Base-by-base conservation (phyloP, 2,113 vertebrate species). In the Misgurnus mizolepis region DNA sequence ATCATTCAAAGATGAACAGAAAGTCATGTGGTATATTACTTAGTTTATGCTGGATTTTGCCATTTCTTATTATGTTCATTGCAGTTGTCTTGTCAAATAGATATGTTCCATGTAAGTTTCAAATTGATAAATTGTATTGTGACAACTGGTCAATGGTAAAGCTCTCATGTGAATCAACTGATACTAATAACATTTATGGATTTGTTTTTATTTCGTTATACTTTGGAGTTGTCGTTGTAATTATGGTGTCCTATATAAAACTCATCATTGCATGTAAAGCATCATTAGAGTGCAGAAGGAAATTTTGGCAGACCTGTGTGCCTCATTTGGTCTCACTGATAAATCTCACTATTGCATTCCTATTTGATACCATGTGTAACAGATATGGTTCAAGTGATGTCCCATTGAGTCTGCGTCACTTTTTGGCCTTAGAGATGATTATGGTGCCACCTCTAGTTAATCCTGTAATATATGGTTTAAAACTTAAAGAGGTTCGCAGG, bases 221-320 rank as follows among this genome's bases (percentile, higher is more conserved):
- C 55, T 22, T 60, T 7, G 5, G 61, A 5, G 50, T 71, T 62
- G 60, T 70, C 15, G 1, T 72, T 22, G 17, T 74, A 17, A 65
- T 84, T 18, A 34, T 78, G 0, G 7, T 80, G 17, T 80, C 83
- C 6, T 84, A 84, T 67, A 56, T 80, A 11, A 78, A 65, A 17
- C 64, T 84, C 2, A 62, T 78, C 3, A 47, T 22, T 84, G 39
- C 78, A 58, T 77, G 82, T 40, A 77, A 47, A 39, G 69, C 50
- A 60, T 80, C 78, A 15, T 41, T 47, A 15, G 82, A 84, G 3
- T 58, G 55, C 62, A 80, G 74, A 72, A 84, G 15, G 8, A 84
- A 60, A 50, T 84, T 84, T 43, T 81, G 80, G 83, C 79, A 75
- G 41, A 84, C 80, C 6, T 84, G 78, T 76, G 62, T 77, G n/a